Conservation (phyloP, 2,113 vertebrate species). For the Centropus bengalensis region DNA sequence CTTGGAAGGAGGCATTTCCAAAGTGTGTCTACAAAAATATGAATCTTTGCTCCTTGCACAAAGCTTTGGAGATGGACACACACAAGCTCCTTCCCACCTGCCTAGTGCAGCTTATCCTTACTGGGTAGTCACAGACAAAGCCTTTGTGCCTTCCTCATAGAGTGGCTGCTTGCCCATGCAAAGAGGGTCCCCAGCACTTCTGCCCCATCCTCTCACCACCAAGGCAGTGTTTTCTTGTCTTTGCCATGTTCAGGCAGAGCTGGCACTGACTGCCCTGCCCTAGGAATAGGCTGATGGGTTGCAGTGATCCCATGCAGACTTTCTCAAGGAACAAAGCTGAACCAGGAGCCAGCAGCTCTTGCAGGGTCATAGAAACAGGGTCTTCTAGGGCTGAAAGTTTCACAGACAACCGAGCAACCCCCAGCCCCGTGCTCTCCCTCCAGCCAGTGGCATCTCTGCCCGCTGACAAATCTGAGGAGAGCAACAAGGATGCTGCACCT, state of each 20-base stretch:
- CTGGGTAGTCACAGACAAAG: not conserved
- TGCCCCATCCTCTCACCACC: not conserved
- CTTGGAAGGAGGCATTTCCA: not conserved
- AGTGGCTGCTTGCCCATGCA: not conserved
- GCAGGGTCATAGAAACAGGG: not conserved
- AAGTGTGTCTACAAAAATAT: not conserved
- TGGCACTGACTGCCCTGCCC: not conserved
- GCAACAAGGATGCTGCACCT: not conserved
- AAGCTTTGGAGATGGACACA: not conserved
- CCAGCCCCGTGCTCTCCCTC: not conserved
- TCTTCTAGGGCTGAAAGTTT: not conserved
- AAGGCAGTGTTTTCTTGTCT: not conserved
- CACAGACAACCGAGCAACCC: not conserved
- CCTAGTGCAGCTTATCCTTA: not conserved
- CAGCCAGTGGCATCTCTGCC: not conserved
- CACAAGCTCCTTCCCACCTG: not conserved
- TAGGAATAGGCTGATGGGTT: not conserved
- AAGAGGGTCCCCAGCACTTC: not conserved
- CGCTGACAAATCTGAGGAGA: not conserved
- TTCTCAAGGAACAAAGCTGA: not conserved
- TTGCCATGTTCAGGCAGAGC: not conserved
- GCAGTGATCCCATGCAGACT: not conserved
- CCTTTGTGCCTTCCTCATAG: not conserved
- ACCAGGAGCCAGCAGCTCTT: not conserved
- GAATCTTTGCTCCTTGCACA: not conserved